Evolutionary conservation across 1,140 invertebrate species (phyloP).

Genomic region (Lepidurus arcticus): DNA sequence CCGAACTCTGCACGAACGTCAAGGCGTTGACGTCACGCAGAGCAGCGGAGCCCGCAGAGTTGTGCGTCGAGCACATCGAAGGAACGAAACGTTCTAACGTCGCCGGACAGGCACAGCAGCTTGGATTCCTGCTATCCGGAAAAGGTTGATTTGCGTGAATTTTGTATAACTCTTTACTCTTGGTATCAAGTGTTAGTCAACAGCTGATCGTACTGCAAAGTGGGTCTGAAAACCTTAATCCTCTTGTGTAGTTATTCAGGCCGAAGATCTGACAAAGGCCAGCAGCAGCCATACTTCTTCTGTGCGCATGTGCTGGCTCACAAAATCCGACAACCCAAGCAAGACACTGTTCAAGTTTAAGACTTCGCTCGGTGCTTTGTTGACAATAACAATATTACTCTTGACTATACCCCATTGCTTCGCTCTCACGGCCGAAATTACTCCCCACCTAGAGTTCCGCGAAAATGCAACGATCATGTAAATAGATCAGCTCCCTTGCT

Average conservation of each 20-base stretch:
- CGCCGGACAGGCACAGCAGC: not conserved
- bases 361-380: too few species aligned
- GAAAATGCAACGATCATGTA: too few species aligned
- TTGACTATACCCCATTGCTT: too few species aligned
- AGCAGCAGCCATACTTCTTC: not conserved
- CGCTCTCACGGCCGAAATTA: too few species aligned
- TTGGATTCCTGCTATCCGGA: not conserved
- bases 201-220: not conserved
- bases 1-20: not conserved
- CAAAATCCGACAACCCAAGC: not conserved
- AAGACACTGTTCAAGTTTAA: not conserved
- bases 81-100: not conserved
- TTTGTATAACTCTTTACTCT: not conserved
- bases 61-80: not conserved
- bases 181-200: not conserved
- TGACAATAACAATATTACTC: too few species aligned
- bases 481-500: too few species aligned
- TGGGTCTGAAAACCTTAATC: not conserved
- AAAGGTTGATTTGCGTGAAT: not conserved
- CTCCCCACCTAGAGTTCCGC: too few species aligned
- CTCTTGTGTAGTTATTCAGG: not conserved
- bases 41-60: not conserved
- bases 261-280: not conserved
- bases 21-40: not conserved
- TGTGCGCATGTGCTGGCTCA: not conserved